Evolutionary conservation across 2,888 invertebrate genomes (phyloP), one percentile per base, ranked within the genome.

Genomic region (Platyscelio sp.): DNA sequence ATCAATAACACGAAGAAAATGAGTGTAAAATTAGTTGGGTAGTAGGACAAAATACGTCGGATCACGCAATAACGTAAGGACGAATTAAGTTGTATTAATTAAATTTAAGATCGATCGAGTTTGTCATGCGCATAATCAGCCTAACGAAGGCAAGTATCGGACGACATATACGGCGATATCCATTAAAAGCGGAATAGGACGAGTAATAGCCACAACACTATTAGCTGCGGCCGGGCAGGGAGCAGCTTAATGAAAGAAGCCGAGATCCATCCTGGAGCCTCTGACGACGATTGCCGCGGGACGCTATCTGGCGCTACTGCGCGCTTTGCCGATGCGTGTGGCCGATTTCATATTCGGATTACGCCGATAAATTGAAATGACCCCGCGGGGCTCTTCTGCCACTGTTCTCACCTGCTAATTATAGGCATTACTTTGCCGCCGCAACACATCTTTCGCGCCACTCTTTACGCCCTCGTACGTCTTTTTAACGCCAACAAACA

Each of bases 201-300:
- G 87, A 74, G 88, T 91, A 91, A 91, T 90, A 90, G 90, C 90
- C 90, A 87, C 90, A 90, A 89, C 87, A 87, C 90, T 89, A 91
- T 91, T 89, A 91, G 87, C 89, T 79, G 67, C 87, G 89, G 80
- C 72, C 81, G 65, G 60, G 84, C 76, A 80, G 75, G 77, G 80
- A 83, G 77, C 49, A 68, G 85, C 74, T 85, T 85, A 81, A 85
- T 81, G 85, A 85, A 85, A 85, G 85, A 84, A 84, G 84, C 84
- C 76, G 80, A 72, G 67, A 72, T 79, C 71, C 85, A 80, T 84
- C 76, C 68, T 71, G 68, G 70, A 68, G 71, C 80, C 58, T 72
- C 54, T 33, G 85, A 85, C 85, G 74, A 78, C 81, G 82, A 82
- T 79, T 85, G 81, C 81, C 85, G 82, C 81, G 78, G 82, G 82